Percentiles rank a stretch among this genome's conserved stretches.
Evolutionary conservation across 2,888 invertebrate genomes (phyloP).

Genomic region (Gnatocerus cornutus): DNA sequence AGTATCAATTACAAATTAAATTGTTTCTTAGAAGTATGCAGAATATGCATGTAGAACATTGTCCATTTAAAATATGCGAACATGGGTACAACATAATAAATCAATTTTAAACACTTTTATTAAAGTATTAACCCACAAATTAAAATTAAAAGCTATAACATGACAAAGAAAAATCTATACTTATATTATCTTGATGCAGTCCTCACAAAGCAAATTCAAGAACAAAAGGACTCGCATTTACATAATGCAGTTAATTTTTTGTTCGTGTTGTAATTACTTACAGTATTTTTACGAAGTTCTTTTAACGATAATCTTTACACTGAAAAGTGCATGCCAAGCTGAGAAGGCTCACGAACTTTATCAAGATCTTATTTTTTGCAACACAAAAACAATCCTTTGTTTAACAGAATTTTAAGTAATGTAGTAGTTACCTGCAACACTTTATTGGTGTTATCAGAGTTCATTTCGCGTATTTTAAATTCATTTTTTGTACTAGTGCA

Average conservation of each 20-base stretch:
- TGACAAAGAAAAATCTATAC: too few species aligned
- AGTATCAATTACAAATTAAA: too few species aligned
- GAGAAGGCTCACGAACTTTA: slow-evolving; percentile 47
- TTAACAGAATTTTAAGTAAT: slow-evolving; percentile 43
- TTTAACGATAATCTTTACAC: slow-evolving; percentile 27
- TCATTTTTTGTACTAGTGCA: slow-evolving; percentile 1
- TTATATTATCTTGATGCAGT: too few species aligned
- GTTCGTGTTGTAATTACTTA: slow-evolving; percentile 10
- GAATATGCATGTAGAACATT: too few species aligned
- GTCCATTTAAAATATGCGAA: too few species aligned
- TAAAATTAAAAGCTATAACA: too few species aligned
- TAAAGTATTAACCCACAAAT: too few species aligned
- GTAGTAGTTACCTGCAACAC: slow-evolving; percentile 22
- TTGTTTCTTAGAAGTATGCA: too few species aligned
- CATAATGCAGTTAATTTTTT: slow-evolving; percentile 9
- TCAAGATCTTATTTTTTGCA: slow-evolving; percentile 44
- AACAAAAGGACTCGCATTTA: too few species aligned
- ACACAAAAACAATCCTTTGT: slow-evolving; percentile 43
- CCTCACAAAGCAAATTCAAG: too few species aligned
- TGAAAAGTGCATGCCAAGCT: slow-evolving; percentile 34
- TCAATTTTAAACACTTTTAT: too few species aligned
- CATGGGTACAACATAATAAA: too few species aligned
- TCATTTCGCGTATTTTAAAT: slow-evolving; percentile 10
- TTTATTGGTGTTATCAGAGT: slow-evolving; percentile 22
- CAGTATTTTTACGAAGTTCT: slow-evolving; percentile 13